These are phyloP conservation scores for Carterocephalus palaemon DNA, from an alignment of 2,888 invertebrate genomes.

Conservation along the genomic window DNA sequence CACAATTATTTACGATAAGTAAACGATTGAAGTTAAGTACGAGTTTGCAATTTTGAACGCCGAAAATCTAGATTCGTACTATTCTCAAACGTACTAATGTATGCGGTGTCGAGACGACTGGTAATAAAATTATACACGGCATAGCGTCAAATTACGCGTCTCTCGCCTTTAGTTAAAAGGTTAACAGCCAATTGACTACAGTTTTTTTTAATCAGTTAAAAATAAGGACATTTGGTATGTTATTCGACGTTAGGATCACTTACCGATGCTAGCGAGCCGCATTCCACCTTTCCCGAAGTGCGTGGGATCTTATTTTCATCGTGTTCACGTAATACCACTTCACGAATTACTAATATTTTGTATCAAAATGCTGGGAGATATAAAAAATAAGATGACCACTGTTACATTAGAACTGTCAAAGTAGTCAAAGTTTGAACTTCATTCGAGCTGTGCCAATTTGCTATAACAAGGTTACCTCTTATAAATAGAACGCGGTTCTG, in stretches of 20 bases:
- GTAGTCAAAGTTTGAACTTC: conserved; percentile 60
- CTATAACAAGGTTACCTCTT: conserved; percentile 69
- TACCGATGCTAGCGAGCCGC: conserved; percentile 73
- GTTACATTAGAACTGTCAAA: conserved; percentile 76
- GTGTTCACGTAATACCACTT: conserved; percentile 78
- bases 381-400: conserved; percentile 76
- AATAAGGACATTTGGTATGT: conserved; percentile 64
- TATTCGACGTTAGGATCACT: conserved; percentile 49
- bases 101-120: conserved; percentile 63
- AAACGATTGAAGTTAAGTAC: conserved; percentile 48
- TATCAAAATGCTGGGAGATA: conserved; percentile 77
- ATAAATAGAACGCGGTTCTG: conserved; percentile 54
- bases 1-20: conserved; percentile 67
- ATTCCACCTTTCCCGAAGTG: conserved; percentile 74
- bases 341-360: conserved; percentile 77
- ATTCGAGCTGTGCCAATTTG: conserved; percentile 67
- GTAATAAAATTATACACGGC: conserved; percentile 78
- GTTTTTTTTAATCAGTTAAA: conserved; percentile 79
- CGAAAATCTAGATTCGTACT: conserved; percentile 44
- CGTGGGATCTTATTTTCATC: conserved; percentile 77
- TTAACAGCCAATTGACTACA: conserved; percentile 79
- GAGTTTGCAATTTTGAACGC: conserved; percentile 44
- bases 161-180: conserved; percentile 79
- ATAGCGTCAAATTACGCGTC: conserved; percentile 77
- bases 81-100: conserved; percentile 46